These are phyloP conservation scores for Empis livida DNA, from an alignment of 2,888 invertebrate species.

Conservation along the genomic window DNA sequence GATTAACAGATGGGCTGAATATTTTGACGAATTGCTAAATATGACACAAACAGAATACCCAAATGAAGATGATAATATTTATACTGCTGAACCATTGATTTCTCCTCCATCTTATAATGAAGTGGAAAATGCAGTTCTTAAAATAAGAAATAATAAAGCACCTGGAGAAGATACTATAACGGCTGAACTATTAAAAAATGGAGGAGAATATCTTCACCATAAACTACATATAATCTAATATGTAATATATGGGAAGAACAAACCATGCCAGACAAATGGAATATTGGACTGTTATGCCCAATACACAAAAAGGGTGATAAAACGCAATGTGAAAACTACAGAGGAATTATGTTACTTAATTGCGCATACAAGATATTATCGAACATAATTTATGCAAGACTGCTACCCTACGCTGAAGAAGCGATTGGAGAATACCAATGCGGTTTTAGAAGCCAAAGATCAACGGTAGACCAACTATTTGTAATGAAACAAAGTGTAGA, in stretches of 20 bases:
- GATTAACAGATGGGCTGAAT: not conserved
- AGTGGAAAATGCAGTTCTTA: not conserved
- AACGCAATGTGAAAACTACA: slow-evolving; percentile 1
- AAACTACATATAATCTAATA: not conserved
- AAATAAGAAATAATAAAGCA: not conserved
- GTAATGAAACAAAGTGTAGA: not conserved
- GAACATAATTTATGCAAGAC: not conserved
- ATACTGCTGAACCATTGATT: not conserved
- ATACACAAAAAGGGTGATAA: slow-evolving; percentile 3
- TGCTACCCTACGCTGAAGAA: not conserved
- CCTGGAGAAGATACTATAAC: slow-evolving; percentile 1
- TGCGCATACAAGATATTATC: not conserved
- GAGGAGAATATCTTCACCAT: not conserved
- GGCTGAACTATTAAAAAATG: slow-evolving; percentile 1
- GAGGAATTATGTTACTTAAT: slow-evolving; percentile 1
- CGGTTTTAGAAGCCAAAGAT: not conserved
- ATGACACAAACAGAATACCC: not conserved
- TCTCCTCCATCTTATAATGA: not conserved
- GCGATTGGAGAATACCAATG: not conserved
- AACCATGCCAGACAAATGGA: slow-evolving; percentile 1
- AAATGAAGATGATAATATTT: no score
- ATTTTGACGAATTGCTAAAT: not conserved
- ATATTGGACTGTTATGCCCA: not conserved
- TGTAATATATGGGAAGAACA: not conserved
- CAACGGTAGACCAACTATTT: not conserved